phyloP scores from a whole-genome alignment of 2,888 invertebrate genomes.

The Tetropium fuscum region DNA sequence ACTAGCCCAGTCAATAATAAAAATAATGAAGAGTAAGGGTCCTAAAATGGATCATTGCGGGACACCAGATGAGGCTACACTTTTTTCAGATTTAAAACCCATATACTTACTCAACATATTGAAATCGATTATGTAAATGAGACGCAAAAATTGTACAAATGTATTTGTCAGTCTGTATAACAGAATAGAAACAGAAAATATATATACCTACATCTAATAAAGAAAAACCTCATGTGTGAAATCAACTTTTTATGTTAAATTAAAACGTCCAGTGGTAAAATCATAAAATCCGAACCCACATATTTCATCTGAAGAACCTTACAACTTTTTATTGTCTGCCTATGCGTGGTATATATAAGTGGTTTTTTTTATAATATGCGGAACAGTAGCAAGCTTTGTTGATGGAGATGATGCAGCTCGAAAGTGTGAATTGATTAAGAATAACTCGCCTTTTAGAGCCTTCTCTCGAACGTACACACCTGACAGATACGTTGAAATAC shows the following conservation, averaged over 20 bases:
- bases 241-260: conserved; percentile 16
- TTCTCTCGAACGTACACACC: conserved; percentile 50
- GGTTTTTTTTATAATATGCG: conserved; percentile 50
- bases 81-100: conserved; percentile 1
- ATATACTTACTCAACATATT: too few species aligned
- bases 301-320: conserved; percentile 22
- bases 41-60: too few species aligned
- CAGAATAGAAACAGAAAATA: too few species aligned
- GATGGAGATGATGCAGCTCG: conserved; percentile 55
- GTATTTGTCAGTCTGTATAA: not conserved
- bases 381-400: conserved; percentile 58
- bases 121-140: too few species aligned
- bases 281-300: conserved; percentile 31
- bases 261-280: conserved; percentile 25
- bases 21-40: too few species aligned
- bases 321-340: conserved; percentile 26
- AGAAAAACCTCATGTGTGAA: conserved; percentile 17
- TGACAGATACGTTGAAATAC: conserved; percentile 38
- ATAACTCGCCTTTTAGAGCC: conserved; percentile 52
- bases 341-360: conserved; percentile 18
- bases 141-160: conserved; percentile 4
- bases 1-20: too few species aligned
- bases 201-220: conserved; percentile 1
- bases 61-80: too few species aligned
- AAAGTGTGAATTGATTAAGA: conserved; percentile 58